Conservation (phyloP, 2,113 vertebrate species). For the Daubentonia madagascariensis region DNA sequence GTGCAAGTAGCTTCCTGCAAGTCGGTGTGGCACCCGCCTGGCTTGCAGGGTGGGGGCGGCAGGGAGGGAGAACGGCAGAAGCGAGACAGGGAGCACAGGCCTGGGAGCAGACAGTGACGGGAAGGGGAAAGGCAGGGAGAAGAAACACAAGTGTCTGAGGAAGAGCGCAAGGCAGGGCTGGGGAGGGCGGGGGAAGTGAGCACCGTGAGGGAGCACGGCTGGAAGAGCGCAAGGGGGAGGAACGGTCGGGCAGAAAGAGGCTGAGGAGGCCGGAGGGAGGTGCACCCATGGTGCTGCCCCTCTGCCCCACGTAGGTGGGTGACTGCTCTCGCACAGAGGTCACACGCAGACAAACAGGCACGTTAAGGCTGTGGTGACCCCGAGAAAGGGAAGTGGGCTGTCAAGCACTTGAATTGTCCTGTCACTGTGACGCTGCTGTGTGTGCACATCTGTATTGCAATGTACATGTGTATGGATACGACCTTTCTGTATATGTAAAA, state of each 20-base stretch:
- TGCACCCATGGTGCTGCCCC: not conserved
- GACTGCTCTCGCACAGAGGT: not conserved
- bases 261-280: not conserved
- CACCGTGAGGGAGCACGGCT: not conserved
- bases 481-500: not conserved
- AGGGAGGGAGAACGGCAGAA: not conserved
- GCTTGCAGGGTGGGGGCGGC: not conserved
- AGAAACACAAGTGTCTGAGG: not conserved
- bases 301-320: not conserved
- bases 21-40: too few relatives aligned
- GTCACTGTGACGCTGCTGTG: not conserved
- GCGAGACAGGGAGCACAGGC: conserved; percentile 62
- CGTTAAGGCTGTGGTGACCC: not conserved
- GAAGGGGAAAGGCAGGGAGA: not conserved
- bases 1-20: not conserved
- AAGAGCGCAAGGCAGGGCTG: not conserved
- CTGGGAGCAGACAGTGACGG: not conserved
- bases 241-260: not conserved
- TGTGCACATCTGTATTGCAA: not conserved
- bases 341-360: not conserved
- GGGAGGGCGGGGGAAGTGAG: not conserved
- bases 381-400: not conserved
- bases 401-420: not conserved
- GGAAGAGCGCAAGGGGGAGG: not conserved
- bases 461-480: fast-evolving